phyloP scores from a whole-genome alignment of 1,140 invertebrate species.

The Lasaia peninsularis region DNA sequence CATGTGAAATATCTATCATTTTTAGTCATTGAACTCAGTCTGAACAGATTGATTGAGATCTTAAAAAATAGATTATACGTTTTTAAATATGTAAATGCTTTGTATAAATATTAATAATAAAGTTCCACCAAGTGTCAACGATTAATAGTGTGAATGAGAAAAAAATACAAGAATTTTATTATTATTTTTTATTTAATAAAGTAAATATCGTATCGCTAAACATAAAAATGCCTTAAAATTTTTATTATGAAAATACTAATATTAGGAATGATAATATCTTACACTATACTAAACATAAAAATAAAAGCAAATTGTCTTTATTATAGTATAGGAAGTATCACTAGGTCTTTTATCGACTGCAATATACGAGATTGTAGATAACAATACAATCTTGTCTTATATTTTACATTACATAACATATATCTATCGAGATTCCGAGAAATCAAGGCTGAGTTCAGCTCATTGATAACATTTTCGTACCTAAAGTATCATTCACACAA shows the following conservation, averaged over 20 bases:
- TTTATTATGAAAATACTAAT: conserved; percentile 12
- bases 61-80: no score
- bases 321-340: conserved; percentile 8
- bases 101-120: no score
- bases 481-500: background rate
- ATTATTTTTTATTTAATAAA: conserved; percentile 4
- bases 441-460: background rate
- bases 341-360: conserved; percentile 9
- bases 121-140: no score
- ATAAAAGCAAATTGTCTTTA: conserved; percentile 1
- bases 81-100: no score
- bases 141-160: background rate
- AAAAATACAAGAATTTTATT: background rate
- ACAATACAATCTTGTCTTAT: background rate
- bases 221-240: conserved; percentile 3
- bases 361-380: background rate
- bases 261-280: conserved; percentile 9
- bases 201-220: background rate
- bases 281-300: conserved; percentile 3
- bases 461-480: background rate
- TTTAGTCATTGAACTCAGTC: no score
- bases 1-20: no score
- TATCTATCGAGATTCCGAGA: conserved; percentile 20
- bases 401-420: background rate
- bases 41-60: no score